Evolutionary conservation across 2,888 invertebrate genomes (phyloP), one percentile per base, ranked within the genome.

Genomic region (Malthinus seriepunctatus): DNA sequence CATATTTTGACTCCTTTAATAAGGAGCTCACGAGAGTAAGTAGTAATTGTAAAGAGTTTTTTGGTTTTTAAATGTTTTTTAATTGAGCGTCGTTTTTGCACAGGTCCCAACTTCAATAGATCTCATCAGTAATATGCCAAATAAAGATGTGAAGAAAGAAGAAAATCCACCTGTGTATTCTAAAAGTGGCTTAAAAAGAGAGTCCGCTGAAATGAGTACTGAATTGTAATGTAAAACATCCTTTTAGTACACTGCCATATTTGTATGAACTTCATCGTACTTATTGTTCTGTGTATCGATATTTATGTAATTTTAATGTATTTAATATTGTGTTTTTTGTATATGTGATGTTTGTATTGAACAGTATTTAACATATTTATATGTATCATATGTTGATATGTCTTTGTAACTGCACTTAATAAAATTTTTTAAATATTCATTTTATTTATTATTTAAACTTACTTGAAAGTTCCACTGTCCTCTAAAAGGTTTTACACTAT

Each of bases 161-260:
- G 69, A 69, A n/a, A n/a, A n/a, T n/a, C n/a, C n/a, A n/a, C n/a
- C n/a, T n/a, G n/a, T n/a, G n/a, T 56, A 60, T 46, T 23, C 8
- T 45, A 56, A 55, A 37, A 48, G 50, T 15, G 76, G 78, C 63
- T 70, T 77, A 52, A 61, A 60, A 35, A 55, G 63, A 12, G 71
- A 71, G 51, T 55, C 67, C 44, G 82, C 84, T 60, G 87, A 88
- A 80, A 88, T 88, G 87, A 88, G 87, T 77, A 88, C 87, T 64
- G 87, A 88, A 78, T 83, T 88, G 73, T 86, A 74, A 81, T 70
- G 62, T 60, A 35, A 12, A 38, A 34, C 34, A 33, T 33, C 10
- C 9, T 15, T 42, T 42, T 42, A 15, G 39, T 42, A n/a, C 39
- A 42, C 39, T 23, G 39, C 39, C 39, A 42, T n/a, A 15, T 42